Conservation (phyloP, 1,140 invertebrate genomes). For the Drosophila pachea region DNA sequence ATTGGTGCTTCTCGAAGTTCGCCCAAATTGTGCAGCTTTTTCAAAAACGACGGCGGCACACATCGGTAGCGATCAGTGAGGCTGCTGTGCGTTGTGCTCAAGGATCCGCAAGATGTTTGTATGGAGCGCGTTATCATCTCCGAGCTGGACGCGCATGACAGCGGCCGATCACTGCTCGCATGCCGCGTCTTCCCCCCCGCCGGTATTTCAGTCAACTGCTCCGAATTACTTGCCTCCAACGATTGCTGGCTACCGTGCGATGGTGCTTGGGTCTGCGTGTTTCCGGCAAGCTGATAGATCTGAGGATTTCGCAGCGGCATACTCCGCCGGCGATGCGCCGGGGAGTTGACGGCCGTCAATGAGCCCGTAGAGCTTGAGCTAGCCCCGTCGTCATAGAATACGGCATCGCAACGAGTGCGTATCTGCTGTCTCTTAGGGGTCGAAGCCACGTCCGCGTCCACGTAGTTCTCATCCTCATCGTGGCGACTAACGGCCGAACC, state of each 20-base stretch:
- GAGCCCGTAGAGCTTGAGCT: constrained; percentile 72
- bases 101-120: constrained; percentile 82
- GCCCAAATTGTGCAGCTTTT: constrained; percentile 82
- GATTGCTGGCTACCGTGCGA: constrained; percentile 61
- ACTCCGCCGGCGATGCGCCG: constrained; percentile 72
- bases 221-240: constrained; percentile 74
- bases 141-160: constrained; percentile 74
- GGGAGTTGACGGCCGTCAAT: constrained; percentile 66
- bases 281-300: constrained; percentile 62
- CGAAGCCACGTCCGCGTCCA: constrained; percentile 8
- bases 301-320: constrained; percentile 74
- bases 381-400: constrained; percentile 68
- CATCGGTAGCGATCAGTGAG: constrained; percentile 80
- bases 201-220: constrained; percentile 73
- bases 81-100: constrained; percentile 72
- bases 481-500: constrained; percentile 80
- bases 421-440: constrained; percentile 62
- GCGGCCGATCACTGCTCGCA: constrained; percentile 38
- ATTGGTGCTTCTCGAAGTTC: constrained; percentile 86
- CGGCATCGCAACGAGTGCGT: constrained; percentile 51
- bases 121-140: constrained; percentile 86
- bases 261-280: constrained; percentile 22
- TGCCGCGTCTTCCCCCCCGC: constrained; percentile 38
- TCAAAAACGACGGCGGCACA: constrained; percentile 84
- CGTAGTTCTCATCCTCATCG: constrained; percentile 67